Evolutionary conservation across 2,113 vertebrate species (phyloP).

Genomic region (Reinhardtius hippoglossoides): DNA sequence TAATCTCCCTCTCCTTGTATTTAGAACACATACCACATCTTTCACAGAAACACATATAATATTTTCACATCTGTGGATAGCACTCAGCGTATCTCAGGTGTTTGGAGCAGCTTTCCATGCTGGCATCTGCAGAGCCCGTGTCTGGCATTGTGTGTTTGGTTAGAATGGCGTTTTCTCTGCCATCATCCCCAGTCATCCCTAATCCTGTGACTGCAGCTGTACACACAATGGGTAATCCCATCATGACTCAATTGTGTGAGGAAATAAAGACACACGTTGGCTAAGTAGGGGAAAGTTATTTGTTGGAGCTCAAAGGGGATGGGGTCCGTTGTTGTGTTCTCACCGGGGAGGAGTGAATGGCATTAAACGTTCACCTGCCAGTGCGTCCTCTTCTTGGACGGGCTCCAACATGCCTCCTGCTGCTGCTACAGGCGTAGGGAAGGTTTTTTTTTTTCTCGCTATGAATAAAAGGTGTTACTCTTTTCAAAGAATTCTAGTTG

Average conservation of each 20-base stretch:
- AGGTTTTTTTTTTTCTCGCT: not conserved
- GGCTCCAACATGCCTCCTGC: slow-evolving; percentile 27
- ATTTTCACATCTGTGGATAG: slow-evolving; percentile 31
- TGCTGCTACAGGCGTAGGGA: slow-evolving; percentile 2
- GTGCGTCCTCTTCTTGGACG: slow-evolving; percentile 18
- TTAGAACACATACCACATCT: not conserved
- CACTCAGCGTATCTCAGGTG: slow-evolving; percentile 28
- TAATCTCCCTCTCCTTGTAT: not conserved
- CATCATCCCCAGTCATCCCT: slow-evolving; percentile 69
- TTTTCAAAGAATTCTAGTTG: slow-evolving; percentile 31
- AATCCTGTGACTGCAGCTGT: slow-evolving; percentile 78
- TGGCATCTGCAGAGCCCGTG: slow-evolving; percentile 16
- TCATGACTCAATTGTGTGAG: slow-evolving; percentile 75
- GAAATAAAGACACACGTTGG: slow-evolving; percentile 74
- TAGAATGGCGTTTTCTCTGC: slow-evolving; percentile 62
- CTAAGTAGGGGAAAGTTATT: slow-evolving; percentile 62
- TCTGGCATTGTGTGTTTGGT: slow-evolving; percentile 49
- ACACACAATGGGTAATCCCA: slow-evolving; percentile 78
- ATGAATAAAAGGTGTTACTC: slow-evolving; percentile 24
- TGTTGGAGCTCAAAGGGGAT: slow-evolving; percentile 60
- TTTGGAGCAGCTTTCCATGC: slow-evolving; percentile 29
- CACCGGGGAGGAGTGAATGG: slow-evolving; percentile 43
- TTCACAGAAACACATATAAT: not conserved
- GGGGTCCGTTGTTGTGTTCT: slow-evolving; percentile 60
- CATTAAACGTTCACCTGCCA: slow-evolving; percentile 65